These are phyloP conservation scores for Hystrix cristata DNA, from an alignment of 2,113 vertebrate genomes.

Conservation along the genomic window DNA sequence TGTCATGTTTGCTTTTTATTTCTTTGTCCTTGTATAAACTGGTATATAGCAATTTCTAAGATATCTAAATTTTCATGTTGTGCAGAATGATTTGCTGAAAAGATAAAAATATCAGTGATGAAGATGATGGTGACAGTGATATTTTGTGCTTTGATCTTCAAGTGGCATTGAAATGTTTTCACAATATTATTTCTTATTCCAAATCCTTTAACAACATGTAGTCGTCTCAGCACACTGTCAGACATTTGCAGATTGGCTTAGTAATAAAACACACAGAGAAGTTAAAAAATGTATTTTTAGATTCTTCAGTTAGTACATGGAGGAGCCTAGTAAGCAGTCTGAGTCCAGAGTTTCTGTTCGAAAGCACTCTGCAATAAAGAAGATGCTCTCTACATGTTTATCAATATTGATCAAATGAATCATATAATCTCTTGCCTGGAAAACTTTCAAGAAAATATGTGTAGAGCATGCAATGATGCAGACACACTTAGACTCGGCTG, in stretches of 20 bases:
- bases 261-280: neutral
- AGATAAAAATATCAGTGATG: neutral
- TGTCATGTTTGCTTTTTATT: neutral
- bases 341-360: neutral
- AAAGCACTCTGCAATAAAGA: slow-evolving; percentile 14
- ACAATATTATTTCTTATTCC: neutral
- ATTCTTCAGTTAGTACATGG: neutral
- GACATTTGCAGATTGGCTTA: neutral
- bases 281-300: neutral
- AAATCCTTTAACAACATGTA: neutral
- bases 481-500: neutral
- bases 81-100: neutral
- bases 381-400: neutral
- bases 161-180: neutral
- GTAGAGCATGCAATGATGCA: neutral
- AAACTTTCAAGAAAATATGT: slow-evolving; percentile 52
- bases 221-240: neutral
- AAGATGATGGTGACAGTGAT: neutral
- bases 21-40: neutral
- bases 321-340: neutral
- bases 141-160: neutral
- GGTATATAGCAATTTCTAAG: neutral
- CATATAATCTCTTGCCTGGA: slow-evolving; percentile 28
- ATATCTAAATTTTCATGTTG: neutral
- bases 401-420: slow-evolving; percentile 63